phyloP scores from a whole-genome alignment of 1,140 invertebrate species.

The Heliconius hewitsoni region DNA sequence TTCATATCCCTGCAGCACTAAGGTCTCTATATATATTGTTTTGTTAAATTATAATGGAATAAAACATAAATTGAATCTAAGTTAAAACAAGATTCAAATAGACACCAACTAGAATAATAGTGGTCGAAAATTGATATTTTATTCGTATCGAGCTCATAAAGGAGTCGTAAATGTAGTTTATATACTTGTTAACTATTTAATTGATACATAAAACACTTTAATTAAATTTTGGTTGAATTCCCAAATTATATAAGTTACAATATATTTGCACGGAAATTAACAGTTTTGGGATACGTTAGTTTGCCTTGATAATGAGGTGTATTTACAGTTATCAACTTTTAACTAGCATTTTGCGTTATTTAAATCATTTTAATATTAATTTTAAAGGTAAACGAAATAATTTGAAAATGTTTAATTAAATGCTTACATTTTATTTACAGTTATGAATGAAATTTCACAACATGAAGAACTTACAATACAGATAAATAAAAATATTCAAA shows the following conservation, averaged over 20 bases:
- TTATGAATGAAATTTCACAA: too few relatives aligned
- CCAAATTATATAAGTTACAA: constrained; percentile 21
- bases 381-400: background rate
- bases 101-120: constrained; percentile 19
- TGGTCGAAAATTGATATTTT: constrained; percentile 29
- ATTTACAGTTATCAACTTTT: background rate
- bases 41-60: too few relatives aligned
- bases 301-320: constrained; percentile 1
- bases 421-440: too few relatives aligned
- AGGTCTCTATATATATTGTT: too few relatives aligned
- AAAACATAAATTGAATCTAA: background rate
- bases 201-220: constrained; percentile 28
- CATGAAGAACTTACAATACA: too few relatives aligned
- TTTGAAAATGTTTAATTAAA: background rate
- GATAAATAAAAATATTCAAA: too few relatives aligned
- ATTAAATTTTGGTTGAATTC: constrained; percentile 28
- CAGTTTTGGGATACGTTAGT: background rate
- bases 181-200: constrained; percentile 30
- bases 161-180: constrained; percentile 29
- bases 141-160: constrained; percentile 20
- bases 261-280: constrained; percentile 21
- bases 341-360: background rate
- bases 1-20: too few relatives aligned
- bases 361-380: background rate
- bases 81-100: background rate